A percentile compares a stretch with the other conserved stretches of the same genome.
Conservation (phyloP, 2,888 invertebrate genomes). For the Coenonympha arcania region DNA sequence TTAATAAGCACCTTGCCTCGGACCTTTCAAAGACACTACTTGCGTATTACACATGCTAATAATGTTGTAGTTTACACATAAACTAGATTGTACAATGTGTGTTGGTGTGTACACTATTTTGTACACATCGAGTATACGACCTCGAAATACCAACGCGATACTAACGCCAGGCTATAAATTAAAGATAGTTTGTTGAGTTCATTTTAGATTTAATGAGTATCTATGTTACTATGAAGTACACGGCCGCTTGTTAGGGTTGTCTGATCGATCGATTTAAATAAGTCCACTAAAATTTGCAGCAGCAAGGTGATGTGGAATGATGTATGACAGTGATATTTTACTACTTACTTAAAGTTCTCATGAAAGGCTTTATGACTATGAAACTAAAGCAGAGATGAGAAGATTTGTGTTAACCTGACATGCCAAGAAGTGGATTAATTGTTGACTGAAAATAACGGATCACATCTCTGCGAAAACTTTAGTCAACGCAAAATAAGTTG, state of each 20-base stretch:
- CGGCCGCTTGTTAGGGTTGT: not conserved
- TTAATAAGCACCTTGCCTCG: not conserved
- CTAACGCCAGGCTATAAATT: conserved; percentile 11
- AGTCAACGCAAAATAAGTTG: no score
- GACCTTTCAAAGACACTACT: not conserved
- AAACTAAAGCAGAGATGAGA: no score
- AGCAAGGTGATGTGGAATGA: not conserved
- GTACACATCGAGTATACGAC: conserved; percentile 1
- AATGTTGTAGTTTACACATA: no score
- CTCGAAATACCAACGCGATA: conserved; percentile 2
- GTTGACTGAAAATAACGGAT: no score
- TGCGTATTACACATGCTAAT: not conserved
- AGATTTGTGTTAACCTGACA: no score
- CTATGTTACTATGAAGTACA: not conserved
- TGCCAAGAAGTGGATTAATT: no score
- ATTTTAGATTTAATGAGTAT: conserved; percentile 25
- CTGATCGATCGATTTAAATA: not conserved
- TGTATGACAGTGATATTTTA: no score
- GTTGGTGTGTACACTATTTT: not conserved
- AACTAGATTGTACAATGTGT: not conserved
- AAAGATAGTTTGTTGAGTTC: conserved; percentile 16
- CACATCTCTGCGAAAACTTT: no score
- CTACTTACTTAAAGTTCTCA: no score
- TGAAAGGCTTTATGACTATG: no score
- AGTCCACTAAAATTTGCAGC: not conserved